Conservation (phyloP, 1,140 invertebrate species). For the Atta colombica region DNA sequence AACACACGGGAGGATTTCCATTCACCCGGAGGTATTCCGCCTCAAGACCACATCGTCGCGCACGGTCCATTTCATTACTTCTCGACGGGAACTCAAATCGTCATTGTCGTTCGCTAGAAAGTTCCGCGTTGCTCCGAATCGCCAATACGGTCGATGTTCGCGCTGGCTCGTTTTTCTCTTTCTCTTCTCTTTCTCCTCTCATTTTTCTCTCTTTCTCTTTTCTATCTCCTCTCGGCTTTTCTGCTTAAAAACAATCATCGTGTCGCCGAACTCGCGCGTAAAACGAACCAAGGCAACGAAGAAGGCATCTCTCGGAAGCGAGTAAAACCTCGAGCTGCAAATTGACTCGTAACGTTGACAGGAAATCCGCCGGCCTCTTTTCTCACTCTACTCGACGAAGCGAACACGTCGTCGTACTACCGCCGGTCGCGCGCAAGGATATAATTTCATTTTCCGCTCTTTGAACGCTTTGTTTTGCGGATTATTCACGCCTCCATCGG, state of each 20-base stretch:
- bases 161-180: neutral
- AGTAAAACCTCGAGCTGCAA: slow-evolving; percentile 46
- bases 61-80: slow-evolving; percentile 70
- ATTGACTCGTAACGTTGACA: slow-evolving; percentile 57
- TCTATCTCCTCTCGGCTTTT: neutral
- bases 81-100: slow-evolving; percentile 19
- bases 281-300: neutral
- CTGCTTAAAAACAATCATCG: slow-evolving; percentile 53
- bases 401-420: slow-evolving; percentile 22
- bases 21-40: slow-evolving; percentile 51
- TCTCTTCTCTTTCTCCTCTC: neutral
- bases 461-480: slow-evolving; percentile 62
- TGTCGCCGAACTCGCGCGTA: slow-evolving; percentile 21
- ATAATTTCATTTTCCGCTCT: slow-evolving; percentile 64
- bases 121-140: neutral
- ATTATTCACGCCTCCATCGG: slow-evolving; percentile 59
- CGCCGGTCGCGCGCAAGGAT: slow-evolving; percentile 57
- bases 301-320: slow-evolving; percentile 26
- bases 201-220: neutral
- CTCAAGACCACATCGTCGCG: slow-evolving; percentile 36
- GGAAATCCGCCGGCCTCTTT: slow-evolving; percentile 42
- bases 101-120: slow-evolving; percentile 26
- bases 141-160: slow-evolving; percentile 4
- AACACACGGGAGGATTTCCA: slow-evolving; percentile 73
- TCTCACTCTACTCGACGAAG: slow-evolving; percentile 35